Conservation (phyloP, 2,888 invertebrate genomes). For the Peribatodes rhomboidaria region DNA sequence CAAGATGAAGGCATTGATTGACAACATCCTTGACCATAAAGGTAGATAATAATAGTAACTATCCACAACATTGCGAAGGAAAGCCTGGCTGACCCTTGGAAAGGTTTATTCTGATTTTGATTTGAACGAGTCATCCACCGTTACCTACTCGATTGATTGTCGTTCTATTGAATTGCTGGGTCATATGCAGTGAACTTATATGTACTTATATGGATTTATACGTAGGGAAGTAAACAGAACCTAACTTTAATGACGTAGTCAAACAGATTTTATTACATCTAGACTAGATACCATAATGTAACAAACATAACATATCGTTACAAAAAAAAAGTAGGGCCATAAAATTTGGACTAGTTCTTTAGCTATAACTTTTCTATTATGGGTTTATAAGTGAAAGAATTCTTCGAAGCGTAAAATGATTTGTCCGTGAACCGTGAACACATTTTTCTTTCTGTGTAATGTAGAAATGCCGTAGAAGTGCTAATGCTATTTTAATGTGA, state of each 20-base stretch:
- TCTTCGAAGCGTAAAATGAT: constrained; percentile 51
- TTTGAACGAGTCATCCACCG: constrained; percentile 29
- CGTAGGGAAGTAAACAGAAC: too few relatives aligned
- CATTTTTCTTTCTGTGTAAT: constrained; percentile 35
- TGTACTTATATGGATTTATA: too few relatives aligned
- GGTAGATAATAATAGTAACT: background rate
- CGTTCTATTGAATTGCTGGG: constrained; percentile 14
- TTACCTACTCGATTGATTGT: constrained; percentile 38
- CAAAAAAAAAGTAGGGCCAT: too few relatives aligned
- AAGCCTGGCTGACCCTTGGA: background rate
- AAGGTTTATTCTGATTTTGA: constrained; percentile 26
- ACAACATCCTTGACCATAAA: constrained; percentile 26
- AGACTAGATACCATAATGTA: background rate
- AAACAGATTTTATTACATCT: too few relatives aligned
- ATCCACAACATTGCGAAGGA: background rate
- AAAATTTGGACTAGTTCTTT: background rate
- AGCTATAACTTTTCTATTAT: background rate
- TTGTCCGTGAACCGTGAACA: constrained; percentile 46
- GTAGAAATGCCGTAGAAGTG: constrained; percentile 17
- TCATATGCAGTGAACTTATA: too few relatives aligned
- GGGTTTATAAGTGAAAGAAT: constrained; percentile 20
- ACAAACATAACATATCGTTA: too few relatives aligned
- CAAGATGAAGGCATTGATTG: constrained; percentile 31
- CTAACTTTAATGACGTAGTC: too few relatives aligned
- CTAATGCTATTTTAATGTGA: constrained; percentile 49